phyloP scores from a whole-genome alignment of 2,888 invertebrate genomes.

The Athalia cordata region DNA sequence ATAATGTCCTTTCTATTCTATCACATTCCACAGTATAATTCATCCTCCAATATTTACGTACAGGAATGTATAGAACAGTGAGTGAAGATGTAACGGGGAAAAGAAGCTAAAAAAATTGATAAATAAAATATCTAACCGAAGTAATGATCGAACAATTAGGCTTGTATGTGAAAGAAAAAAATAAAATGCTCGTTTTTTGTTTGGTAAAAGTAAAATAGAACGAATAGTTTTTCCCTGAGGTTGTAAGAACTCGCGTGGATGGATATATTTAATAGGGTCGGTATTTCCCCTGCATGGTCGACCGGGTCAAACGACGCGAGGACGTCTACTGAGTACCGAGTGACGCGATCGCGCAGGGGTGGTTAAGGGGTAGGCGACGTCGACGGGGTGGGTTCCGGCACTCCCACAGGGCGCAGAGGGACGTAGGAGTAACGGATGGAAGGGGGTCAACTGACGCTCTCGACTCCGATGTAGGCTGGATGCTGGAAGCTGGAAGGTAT shows the following conservation, averaged over 20 bases:
- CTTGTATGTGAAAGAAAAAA: too few relatives aligned
- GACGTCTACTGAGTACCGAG: constrained; percentile 39
- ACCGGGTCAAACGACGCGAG: constrained; percentile 42
- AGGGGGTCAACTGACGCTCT: constrained; percentile 28
- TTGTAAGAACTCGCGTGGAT: constrained; percentile 18
- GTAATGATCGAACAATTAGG: too few relatives aligned
- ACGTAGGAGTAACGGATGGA: background rate
- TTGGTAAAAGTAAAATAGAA: too few relatives aligned
- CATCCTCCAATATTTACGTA: too few relatives aligned
- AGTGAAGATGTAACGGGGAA: too few relatives aligned
- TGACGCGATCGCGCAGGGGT: constrained; percentile 39
- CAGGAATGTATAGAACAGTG: too few relatives aligned
- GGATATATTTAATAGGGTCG: background rate
- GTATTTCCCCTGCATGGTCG: constrained; percentile 7
- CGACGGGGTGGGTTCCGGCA: constrained; percentile 42
- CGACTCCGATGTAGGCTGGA: background rate
- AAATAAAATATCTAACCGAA: too few relatives aligned
- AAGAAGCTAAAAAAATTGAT: too few relatives aligned
- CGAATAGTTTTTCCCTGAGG: background rate
- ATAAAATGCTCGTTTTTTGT: too few relatives aligned
- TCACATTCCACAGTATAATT: too few relatives aligned
- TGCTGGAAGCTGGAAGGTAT: constrained; percentile 9
- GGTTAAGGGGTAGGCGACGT: constrained; percentile 25
- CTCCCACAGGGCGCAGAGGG: constrained; percentile 32
- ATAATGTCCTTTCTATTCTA: too few relatives aligned